phyloP scores from a whole-genome alignment of 2,113 vertebrate genomes.

The Progne subis region DNA sequence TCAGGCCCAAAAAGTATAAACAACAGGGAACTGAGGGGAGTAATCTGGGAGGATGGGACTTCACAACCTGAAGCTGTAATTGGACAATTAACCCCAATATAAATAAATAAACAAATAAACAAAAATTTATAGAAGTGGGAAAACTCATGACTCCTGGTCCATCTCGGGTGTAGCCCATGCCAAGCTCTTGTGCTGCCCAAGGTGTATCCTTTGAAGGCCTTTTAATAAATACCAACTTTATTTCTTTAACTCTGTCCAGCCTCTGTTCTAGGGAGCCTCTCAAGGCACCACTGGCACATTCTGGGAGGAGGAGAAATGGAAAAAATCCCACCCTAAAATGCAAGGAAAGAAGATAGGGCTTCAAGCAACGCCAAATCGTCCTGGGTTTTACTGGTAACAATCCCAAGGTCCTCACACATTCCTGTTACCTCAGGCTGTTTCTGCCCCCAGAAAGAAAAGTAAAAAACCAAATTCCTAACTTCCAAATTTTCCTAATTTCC shows the following conservation, averaged over 20 bases:
- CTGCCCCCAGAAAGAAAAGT: background rate
- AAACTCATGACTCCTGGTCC: accelerated
- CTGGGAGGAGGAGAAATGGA: background rate
- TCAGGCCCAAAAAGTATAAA: background rate
- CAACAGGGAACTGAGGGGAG: background rate
- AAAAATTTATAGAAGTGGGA: background rate
- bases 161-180: background rate
- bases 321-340: too few relatives aligned
- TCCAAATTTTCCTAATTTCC: background rate
- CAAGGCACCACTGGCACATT: background rate
- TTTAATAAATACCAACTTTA: background rate
- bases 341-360: background rate
- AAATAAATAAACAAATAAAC: background rate
- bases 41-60: background rate
- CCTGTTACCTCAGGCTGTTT: background rate
- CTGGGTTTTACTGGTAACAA: background rate
- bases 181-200: background rate
- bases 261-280: background rate
- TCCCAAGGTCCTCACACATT: background rate
- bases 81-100: background rate
- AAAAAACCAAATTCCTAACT: background rate
- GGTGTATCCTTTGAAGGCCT: background rate
- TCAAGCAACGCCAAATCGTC: background rate
- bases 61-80: background rate
- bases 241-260: background rate